A percentile compares a stretch with the other conserved stretches of the same genome.
phyloP scores from a whole-genome alignment of 2,888 invertebrate species.

The Drosophila anomelani region DNA sequence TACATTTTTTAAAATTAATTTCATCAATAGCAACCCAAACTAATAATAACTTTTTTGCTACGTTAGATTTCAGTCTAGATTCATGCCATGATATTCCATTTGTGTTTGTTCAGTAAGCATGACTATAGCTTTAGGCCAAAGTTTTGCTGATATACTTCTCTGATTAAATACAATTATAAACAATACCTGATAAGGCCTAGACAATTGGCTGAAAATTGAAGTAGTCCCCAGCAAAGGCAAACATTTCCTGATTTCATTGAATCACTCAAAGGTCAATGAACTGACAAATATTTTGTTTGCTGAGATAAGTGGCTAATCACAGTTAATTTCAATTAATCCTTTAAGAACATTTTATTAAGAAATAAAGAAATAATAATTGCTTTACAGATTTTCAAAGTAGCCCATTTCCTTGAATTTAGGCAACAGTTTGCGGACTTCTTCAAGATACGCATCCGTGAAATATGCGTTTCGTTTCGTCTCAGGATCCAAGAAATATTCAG shows the following conservation, averaged over 20 bases:
- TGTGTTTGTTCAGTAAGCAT: constrained; percentile 4
- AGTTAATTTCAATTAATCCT: neutral
- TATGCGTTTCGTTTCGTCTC: neutral
- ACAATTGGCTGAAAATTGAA: neutral
- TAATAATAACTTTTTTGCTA: neutral
- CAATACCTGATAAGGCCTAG: neutral
- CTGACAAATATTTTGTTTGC: neutral
- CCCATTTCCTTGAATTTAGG: no score
- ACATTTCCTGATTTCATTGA: neutral
- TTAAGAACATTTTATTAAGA: neutral
- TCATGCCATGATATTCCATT: neutral
- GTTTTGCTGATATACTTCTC: neutral
- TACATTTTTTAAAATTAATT: no score
- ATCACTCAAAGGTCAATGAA: neutral
- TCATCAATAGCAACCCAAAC: no score
- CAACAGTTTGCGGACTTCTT: no score
- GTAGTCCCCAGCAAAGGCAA: neutral
- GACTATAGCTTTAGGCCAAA: neutral
- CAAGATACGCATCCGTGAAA: no score
- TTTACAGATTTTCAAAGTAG: no score
- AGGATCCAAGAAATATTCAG: no score
- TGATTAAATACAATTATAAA: neutral
- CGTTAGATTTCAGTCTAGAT: neutral
- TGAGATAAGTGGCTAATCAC: neutral
- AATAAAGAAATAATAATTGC: neutral